Conservation (phyloP, 1,140 invertebrate genomes). For the Stegodyphus mimosarum region DNA sequence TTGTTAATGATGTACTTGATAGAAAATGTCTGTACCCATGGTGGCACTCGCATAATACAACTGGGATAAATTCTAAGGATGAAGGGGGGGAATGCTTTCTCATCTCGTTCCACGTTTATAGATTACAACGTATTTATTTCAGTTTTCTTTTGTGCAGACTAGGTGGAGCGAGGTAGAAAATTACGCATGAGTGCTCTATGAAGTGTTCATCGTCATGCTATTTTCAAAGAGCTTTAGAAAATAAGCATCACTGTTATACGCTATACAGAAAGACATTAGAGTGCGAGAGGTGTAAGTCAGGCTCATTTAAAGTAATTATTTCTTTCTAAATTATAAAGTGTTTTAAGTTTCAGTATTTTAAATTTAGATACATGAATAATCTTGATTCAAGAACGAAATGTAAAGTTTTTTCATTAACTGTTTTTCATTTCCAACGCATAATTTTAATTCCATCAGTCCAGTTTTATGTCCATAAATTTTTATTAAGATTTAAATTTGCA, state of each 20-base stretch:
- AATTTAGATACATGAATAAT: too few species aligned
- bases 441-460: too few species aligned
- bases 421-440: too few species aligned
- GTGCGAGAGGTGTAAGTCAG: background rate
- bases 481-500: too few species aligned
- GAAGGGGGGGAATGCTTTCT: background rate
- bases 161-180: slow-evolving; percentile 2
- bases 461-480: too few species aligned
- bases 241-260: too few species aligned
- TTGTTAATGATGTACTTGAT: slow-evolving; percentile 54
- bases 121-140: slow-evolving; percentile 49
- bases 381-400: too few species aligned
- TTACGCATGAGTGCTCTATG: background rate
- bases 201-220: background rate
- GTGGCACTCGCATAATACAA: slow-evolving; percentile 3
- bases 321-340: too few species aligned
- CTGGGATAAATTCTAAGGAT: background rate
- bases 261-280: background rate
- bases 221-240: background rate
- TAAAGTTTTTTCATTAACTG: too few species aligned
- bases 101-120: slow-evolving; percentile 13
- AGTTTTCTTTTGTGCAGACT: slow-evolving; percentile 23
- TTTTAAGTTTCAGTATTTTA: too few species aligned
- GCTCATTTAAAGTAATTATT: too few species aligned
- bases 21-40: slow-evolving; percentile 31